Percentiles rank a stretch among this genome's conserved stretches.
phyloP scores from a whole-genome alignment of 2,113 vertebrate species.

The Phyllostomus hastatus region DNA sequence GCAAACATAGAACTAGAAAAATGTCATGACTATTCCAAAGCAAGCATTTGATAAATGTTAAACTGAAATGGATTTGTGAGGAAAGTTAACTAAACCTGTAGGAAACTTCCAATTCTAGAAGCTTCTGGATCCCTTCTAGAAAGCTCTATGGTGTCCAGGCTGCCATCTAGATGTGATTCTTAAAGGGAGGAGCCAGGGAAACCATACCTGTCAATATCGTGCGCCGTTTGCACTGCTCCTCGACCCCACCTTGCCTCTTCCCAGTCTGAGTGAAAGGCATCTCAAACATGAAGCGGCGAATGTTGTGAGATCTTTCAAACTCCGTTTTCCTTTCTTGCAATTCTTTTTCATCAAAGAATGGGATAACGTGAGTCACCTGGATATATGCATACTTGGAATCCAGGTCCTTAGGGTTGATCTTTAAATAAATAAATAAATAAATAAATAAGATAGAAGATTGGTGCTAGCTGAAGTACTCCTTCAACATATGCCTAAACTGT shows the following conservation, averaged over 20 bases:
- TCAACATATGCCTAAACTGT: neutral
- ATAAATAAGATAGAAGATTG: neutral
- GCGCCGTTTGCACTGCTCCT: conserved; percentile 96
- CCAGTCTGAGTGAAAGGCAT: conserved; percentile 97
- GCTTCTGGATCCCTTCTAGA: neutral
- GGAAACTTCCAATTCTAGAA: neutral
- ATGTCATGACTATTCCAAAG: neutral
- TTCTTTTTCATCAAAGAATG: conserved; percentile 97
- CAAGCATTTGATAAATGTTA: neutral
- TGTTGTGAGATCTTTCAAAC: conserved; percentile 97
- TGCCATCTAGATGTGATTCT: neutral
- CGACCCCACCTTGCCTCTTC: conserved; percentile 94
- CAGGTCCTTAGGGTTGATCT: conserved; percentile 99
- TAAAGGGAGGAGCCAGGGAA: accelerated
- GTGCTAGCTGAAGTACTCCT: neutral
- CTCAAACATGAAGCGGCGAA: conserved; percentile 97
- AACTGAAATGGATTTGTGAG: neutral
- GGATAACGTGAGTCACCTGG: conserved; percentile 96
- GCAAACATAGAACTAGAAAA: neutral
- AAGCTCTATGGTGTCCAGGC: no score
- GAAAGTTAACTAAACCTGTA: neutral
- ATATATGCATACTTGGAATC: conserved; percentile 98
- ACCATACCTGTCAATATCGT: conserved; percentile 92
- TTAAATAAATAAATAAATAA: conserved; percentile 29
- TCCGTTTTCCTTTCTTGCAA: conserved; percentile 94